phyloP scores from a whole-genome alignment of 2,888 invertebrate genomes.

The Rhynchonema sp. region DNA sequence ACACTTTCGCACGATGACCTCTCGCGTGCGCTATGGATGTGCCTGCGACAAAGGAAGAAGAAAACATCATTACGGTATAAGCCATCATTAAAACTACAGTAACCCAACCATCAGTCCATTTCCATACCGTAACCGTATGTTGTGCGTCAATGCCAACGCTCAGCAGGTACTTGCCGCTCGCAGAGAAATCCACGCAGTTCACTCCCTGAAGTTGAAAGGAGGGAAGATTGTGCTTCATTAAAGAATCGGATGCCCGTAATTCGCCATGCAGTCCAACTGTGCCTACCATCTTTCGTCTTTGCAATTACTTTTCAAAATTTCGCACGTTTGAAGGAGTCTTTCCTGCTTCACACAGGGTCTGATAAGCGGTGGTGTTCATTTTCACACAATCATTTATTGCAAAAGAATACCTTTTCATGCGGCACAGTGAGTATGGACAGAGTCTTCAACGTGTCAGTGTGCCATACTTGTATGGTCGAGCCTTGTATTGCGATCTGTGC shows the following conservation, averaged over 20 bases:
- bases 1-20: neutral
- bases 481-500: slow-evolving; percentile 34
- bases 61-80: no score
- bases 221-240: neutral
- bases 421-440: slow-evolving; percentile 22
- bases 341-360: no score
- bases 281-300: no score
- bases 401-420: slow-evolving; percentile 6
- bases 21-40: neutral
- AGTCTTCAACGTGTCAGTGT: slow-evolving; percentile 29
- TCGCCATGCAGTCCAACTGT: no score
- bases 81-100: neutral
- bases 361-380: no score
- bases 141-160: slow-evolving; percentile 33
- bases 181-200: neutral
- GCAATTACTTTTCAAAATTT: no score
- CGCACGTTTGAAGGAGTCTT: neutral
- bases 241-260: neutral
- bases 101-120: slow-evolving; percentile 30
- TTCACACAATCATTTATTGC: no score
- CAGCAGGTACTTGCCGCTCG: slow-evolving; percentile 31
- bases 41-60: neutral
- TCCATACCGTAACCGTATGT: slow-evolving; percentile 33
- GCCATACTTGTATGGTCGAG: slow-evolving; percentile 33
- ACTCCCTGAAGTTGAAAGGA: neutral